Percentiles rank a stretch among this genome's conserved stretches.
phyloP scores from a whole-genome alignment of 2,888 invertebrate species.

The Mylabris sibirica region DNA sequence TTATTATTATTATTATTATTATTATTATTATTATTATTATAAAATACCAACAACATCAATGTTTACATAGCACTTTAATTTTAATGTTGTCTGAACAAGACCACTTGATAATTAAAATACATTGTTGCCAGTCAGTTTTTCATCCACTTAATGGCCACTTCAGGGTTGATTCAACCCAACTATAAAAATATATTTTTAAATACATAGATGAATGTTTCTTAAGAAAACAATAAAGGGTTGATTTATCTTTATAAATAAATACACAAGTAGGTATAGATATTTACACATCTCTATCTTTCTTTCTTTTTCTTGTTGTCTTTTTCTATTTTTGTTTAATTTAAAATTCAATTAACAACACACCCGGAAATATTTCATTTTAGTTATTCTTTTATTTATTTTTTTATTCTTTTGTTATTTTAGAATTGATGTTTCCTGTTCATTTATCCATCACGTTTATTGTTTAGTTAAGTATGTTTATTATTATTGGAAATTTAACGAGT shows the following conservation, averaged over 20 bases:
- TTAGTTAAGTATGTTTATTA: neutral
- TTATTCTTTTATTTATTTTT: neutral
- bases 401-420: neutral
- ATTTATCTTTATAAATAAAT: neutral
- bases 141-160: neutral
- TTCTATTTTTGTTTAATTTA: neutral
- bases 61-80: conserved; percentile 46
- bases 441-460: neutral
- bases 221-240: neutral
- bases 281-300: neutral
- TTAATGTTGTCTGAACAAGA: conserved; percentile 42
- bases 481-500: neutral
- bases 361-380: neutral
- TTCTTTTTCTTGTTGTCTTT: neutral
- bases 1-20: no score
- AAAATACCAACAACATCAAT: conserved; percentile 42
- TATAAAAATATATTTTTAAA: neutral
- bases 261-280: no score
- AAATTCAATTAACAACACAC: conserved; percentile 5
- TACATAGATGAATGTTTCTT: neutral
- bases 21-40: neutral
- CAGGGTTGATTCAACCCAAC: neutral
- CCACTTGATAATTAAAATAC: conserved; percentile 47
- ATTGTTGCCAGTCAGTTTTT: conserved; percentile 38
- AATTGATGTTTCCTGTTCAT: conserved; percentile 1